Percentiles rank a stretch among this genome's conserved stretches.
Evolutionary conservation across 2,888 invertebrate genomes (phyloP).

Genomic region (Eledona agricola): DNA sequence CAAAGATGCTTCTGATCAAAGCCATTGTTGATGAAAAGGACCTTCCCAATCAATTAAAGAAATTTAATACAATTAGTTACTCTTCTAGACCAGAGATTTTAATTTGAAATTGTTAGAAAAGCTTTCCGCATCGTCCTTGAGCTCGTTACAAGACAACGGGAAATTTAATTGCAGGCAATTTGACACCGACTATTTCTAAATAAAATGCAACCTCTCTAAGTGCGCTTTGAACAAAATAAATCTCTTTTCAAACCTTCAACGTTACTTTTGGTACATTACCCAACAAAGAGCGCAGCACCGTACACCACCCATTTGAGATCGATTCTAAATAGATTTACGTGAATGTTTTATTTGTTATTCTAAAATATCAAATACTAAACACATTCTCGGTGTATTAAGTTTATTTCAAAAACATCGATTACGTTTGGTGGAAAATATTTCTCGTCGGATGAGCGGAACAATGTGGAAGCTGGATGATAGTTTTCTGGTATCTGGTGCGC

Average conservation of each 20-base stretch:
- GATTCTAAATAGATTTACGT: conserved; percentile 23
- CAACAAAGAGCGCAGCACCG: conserved; percentile 22
- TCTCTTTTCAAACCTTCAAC: conserved; percentile 18
- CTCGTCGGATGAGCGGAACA: conserved; percentile 3
- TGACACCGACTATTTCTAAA: conserved; percentile 5
- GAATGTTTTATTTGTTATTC: conserved; percentile 7
- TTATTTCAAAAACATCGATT: conserved; percentile 3
- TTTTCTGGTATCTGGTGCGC: conserved; percentile 28
- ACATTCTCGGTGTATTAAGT: too few relatives aligned
- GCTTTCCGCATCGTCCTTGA: conserved; percentile 16
- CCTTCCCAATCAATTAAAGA: conserved; percentile 12
- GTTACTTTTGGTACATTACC: conserved; percentile 32
- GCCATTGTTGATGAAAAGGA: conserved; percentile 9
- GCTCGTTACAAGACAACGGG: conserved; percentile 6
- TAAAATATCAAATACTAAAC: background rate
- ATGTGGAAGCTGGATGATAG: conserved; percentile 15
- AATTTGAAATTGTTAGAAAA: conserved; percentile 14
- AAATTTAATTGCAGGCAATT: conserved; percentile 23
- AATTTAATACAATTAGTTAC: conserved; percentile 26
- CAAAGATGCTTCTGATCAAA: conserved; percentile 17
- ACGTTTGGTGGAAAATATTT: background rate
- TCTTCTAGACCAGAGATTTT: conserved; percentile 18
- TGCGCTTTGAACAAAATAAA: conserved; percentile 9
- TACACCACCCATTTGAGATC: conserved; percentile 24
- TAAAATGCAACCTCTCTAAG: conserved; percentile 1